These are phyloP conservation scores for Scatophagus argus DNA, from an alignment of 2,113 vertebrate genomes.

Conservation along the genomic window DNA sequence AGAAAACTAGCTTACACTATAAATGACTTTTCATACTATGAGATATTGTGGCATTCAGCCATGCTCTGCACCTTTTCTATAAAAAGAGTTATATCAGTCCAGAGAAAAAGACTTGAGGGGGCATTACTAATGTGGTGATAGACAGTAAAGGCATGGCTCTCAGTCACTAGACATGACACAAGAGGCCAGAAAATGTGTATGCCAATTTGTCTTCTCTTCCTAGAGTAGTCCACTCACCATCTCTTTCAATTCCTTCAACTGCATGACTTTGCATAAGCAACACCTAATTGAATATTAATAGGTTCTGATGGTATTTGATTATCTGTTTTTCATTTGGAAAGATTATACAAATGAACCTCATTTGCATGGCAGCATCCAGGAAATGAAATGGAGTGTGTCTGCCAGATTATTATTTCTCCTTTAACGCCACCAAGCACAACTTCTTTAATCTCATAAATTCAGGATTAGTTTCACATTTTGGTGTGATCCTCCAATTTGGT, in stretches of 20 bases:
- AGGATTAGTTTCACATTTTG: constrained; percentile 84
- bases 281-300: constrained; percentile 87
- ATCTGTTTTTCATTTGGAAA: constrained; percentile 86
- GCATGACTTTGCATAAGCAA: constrained; percentile 83
- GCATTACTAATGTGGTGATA: constrained; percentile 36
- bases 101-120: constrained; percentile 14
- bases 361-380: constrained; percentile 82
- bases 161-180: constrained; percentile 17
- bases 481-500: constrained; percentile 72
- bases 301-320: constrained; percentile 85
- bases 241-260: constrained; percentile 72
- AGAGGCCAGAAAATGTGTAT: constrained; percentile 31
- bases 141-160: constrained; percentile 47
- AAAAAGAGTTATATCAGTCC: constrained; percentile 17
- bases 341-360: constrained; percentile 85
- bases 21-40: background rate
- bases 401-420: constrained; percentile 77
- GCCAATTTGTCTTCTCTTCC: constrained; percentile 46
- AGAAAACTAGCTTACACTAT: background rate
- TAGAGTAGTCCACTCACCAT: constrained; percentile 62
- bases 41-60: background rate
- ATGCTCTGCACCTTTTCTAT: background rate
- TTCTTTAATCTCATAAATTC: constrained; percentile 86
- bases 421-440: constrained; percentile 73
- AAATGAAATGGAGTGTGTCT: constrained; percentile 82